phyloP scores from a whole-genome alignment of 2,888 invertebrate species.

The Eledona agricola region DNA sequence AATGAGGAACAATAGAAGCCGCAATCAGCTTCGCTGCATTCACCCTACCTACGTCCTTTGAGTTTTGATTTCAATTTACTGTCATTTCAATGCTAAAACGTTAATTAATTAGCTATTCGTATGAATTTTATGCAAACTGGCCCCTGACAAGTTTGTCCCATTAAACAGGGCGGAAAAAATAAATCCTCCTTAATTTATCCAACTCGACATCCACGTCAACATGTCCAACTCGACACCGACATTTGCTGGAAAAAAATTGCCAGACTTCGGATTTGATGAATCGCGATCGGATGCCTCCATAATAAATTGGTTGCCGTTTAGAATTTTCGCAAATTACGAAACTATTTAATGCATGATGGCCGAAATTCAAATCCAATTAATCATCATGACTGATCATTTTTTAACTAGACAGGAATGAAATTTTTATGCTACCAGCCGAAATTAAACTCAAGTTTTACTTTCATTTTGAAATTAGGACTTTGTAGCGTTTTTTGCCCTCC shows the following conservation, averaged over 20 bases:
- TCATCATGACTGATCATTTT: conserved; percentile 13
- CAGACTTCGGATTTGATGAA: conserved; percentile 14
- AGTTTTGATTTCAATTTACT: conserved; percentile 15
- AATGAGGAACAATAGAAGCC: conserved; percentile 8
- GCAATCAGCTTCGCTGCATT: too few relatives aligned
- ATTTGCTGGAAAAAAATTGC: background rate
- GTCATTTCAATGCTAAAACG: too few relatives aligned
- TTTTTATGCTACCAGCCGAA: conserved; percentile 1
- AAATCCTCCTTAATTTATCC: too few relatives aligned
- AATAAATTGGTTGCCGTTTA: conserved; percentile 15
- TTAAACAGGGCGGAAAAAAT: too few relatives aligned
- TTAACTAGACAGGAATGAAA: conserved; percentile 6
- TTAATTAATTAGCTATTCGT: too few relatives aligned
- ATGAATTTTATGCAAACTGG: too few relatives aligned
- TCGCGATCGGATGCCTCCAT: conserved; percentile 6
- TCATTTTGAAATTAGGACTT: too few relatives aligned
- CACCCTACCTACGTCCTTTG: conserved; percentile 6
- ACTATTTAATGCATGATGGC: conserved; percentile 12
- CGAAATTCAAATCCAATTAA: conserved; percentile 19
- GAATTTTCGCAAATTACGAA: conserved; percentile 16
- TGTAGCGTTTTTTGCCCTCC: conserved; percentile 13
- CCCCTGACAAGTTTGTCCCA: too few relatives aligned
- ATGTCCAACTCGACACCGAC: too few relatives aligned
- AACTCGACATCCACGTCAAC: too few relatives aligned
- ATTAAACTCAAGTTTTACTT: conserved; percentile 20